Evolutionary conservation across 2,113 vertebrate genomes (phyloP), one percentile per base, ranked within the genome.

Genomic region (Oplegnathus fasciatus): DNA sequence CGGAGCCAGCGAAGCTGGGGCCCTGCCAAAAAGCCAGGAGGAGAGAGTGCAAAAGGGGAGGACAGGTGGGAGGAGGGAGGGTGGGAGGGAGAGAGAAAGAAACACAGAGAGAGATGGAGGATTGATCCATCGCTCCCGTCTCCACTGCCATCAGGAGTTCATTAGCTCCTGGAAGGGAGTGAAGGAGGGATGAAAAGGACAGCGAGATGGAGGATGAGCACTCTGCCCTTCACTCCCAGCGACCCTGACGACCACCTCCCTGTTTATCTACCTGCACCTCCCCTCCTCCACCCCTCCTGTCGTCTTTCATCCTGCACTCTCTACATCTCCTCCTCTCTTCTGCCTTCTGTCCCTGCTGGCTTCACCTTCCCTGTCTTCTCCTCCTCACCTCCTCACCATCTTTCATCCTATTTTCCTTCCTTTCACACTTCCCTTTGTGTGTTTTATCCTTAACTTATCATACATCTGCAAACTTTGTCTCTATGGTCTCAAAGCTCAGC

Each of bases 111-210:
- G 81, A 30, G 68, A 79, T 68, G 46, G 82, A 83, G 78, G 81
- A 83, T 83, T 94, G 91, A 93, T 92, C 78, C 84, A 80, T 84
- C 22, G 69, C 86, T 69, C 72, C 78, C 34, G 66, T 87, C 89
- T 86, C 65, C 55, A 52, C 88, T 70, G 82, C 89, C 87, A 92
- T 93, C 91, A 90, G 91, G 90, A 94, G 94, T 92, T 92, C 91
- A 94, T 94, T 93, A 93, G 77, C 79, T 82, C 70, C 77, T 80
- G 78, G 86, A 85, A 82, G 46, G 73, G 76, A 79, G 78, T 37
- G 42, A 78, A 70, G 44, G 42, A 73, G 42, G 73, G 74, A 89
- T 73, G 80, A 83, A 84, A 70, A 75, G 70, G 72, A 78, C 34
- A 24, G 54, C 82, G 72, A 75, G 76, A 82, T 68, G 81, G 73